Conservation (phyloP, 1,140 invertebrate species). For the Araneus ventricosus region DNA sequence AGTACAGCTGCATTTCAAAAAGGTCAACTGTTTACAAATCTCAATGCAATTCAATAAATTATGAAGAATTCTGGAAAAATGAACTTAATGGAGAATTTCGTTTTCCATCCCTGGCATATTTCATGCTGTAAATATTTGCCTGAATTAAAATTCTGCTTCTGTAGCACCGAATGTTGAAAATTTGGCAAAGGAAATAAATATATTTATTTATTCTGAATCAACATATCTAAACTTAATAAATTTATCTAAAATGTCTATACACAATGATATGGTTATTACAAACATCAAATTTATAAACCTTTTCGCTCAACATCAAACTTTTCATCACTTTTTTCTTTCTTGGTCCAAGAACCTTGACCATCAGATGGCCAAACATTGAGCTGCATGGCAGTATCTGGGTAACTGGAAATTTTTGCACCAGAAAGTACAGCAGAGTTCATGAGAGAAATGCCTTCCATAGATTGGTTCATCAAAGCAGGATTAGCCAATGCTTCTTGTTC, state of each 20-base stretch:
- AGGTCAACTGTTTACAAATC: no score
- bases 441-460: conserved; percentile 19
- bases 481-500: conserved; percentile 84
- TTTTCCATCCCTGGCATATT: no score
- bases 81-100: no score
- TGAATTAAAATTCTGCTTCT: no score
- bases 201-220: no score
- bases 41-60: no score
- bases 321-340: conserved; percentile 64
- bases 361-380: conserved; percentile 33
- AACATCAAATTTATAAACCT: conserved; percentile 19
- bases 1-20: neutral
- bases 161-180: no score
- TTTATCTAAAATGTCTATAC: neutral
- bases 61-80: no score
- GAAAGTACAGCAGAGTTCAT: conserved; percentile 27
- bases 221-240: no score
- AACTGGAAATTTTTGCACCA: conserved; percentile 1
- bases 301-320: conserved; percentile 46
- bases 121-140: no score
- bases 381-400: conserved; percentile 28
- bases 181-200: no score
- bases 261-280: neutral
- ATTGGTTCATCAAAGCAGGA: conserved; percentile 28
- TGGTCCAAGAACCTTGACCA: conserved; percentile 34